A percentile compares a stretch with the other conserved stretches of the same genome.
Conservation (phyloP, 2,888 invertebrate species). For the Seladonia tumulorum region DNA sequence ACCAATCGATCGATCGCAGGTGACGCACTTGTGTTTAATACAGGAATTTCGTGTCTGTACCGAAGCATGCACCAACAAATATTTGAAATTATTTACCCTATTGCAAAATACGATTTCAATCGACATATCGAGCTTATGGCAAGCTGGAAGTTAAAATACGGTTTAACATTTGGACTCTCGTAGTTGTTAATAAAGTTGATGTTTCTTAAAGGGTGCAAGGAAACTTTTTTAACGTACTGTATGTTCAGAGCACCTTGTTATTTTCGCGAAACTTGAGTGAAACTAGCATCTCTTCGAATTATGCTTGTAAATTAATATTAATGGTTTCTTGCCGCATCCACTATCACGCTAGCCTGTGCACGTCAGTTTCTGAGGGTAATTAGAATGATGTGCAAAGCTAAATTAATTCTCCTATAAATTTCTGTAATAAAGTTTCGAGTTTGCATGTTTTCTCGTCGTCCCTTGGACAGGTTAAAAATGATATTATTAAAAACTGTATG, state of each 20-base stretch:
- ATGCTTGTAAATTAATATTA: conserved; percentile 60
- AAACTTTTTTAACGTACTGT: background rate
- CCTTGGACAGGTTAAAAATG: background rate
- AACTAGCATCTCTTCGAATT: conserved; percentile 42
- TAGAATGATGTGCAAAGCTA: background rate
- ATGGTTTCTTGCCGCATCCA: conserved; percentile 25
- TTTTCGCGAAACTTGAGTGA: conserved; percentile 31
- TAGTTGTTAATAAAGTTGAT: background rate
- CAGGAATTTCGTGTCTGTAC: background rate
- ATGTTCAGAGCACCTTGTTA: conserved; percentile 10
- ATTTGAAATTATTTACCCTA: background rate
- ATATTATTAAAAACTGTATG: background rate
- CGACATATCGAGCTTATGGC: background rate
- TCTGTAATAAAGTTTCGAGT: background rate
- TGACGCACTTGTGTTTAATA: background rate
- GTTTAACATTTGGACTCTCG: too few relatives aligned
- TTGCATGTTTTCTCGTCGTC: background rate
- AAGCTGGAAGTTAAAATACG: too few relatives aligned
- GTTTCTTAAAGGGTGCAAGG: accelerated
- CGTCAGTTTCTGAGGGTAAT: conserved; percentile 16
- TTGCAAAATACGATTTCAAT: background rate
- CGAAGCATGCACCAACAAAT: too few relatives aligned
- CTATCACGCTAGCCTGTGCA: background rate
- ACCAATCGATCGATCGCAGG: conserved; percentile 6
- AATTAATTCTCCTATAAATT: background rate